Conservation (phyloP, 2,888 invertebrate species). For the Chouioia cunea region DNA sequence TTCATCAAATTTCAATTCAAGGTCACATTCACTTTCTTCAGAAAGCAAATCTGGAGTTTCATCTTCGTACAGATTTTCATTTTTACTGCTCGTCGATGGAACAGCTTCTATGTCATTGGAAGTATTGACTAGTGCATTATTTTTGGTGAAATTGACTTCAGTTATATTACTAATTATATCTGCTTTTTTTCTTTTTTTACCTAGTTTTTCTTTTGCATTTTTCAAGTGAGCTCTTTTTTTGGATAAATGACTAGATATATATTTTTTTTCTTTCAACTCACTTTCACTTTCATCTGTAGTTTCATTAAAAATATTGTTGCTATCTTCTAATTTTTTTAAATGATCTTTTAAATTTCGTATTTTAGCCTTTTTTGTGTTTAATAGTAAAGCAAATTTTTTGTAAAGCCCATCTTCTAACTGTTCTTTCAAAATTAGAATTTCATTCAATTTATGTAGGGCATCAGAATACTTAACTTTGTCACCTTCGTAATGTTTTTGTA, state of each 20-base stretch:
- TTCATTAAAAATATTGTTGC: conserved; percentile 46
- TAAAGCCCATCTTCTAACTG: conserved; percentile 54
- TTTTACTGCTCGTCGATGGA: background rate
- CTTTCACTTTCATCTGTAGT: conserved; percentile 52
- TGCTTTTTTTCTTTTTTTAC: background rate
- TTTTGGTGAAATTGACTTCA: background rate
- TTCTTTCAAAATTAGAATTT: conserved; percentile 51
- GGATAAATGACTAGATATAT: background rate
- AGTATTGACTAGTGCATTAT: background rate
- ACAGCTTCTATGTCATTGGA: background rate
- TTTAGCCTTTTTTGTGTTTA: conserved; percentile 58
- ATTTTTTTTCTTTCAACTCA: conserved; percentile 15
- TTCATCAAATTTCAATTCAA: conserved; percentile 39
- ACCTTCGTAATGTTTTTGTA: conserved; percentile 48
- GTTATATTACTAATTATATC: background rate
- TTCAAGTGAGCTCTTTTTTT: background rate
- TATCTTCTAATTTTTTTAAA: conserved; percentile 33
- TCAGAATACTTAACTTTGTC: conserved; percentile 34
- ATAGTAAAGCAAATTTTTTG: conserved; percentile 52
- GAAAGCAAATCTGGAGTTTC: conserved; percentile 43
- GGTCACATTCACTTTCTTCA: conserved; percentile 42
- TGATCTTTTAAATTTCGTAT: conserved; percentile 51
- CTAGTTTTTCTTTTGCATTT: background rate
- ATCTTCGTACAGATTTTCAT: conserved; percentile 24
- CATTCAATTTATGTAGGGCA: conserved; percentile 46